Evolutionary conservation across 2,113 vertebrate genomes (phyloP), one percentile per base, ranked within the genome.

Genomic region (Macquaria australasica): DNA sequence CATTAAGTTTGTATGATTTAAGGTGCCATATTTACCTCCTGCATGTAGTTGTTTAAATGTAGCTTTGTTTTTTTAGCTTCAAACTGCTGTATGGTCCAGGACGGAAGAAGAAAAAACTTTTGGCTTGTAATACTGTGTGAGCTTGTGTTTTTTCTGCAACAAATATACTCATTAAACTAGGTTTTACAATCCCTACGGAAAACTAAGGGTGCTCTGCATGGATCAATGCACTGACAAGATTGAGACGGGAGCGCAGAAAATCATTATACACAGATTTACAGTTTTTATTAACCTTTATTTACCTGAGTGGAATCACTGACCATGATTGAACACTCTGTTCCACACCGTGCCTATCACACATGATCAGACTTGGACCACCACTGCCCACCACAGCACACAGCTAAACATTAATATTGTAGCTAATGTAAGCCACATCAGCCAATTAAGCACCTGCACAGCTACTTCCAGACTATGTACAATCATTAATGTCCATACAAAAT

Each of bases 251-350:
- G 41, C 1, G 3, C 37, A 83, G 58, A 62, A 84, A 82, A 86
- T 67, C 34, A 76, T 84, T 74, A 62, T 45, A 68, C 79, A 77
- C 16, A 74, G 79, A 82, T 80, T 77, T 77, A 68, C 15, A 48
- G 39, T 72, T 81, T 73, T 82, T 79, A 71, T 82, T 70, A 82
- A 72, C 31, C 59, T 79, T 56, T 87, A 25, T 69, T 60, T 67
- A 68, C 23, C 37, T 23, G 34, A 63, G 45, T 50, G 11, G 43
- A 82, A 53, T 82, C 58, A 50, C 15, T 39, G 72, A 76, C 28
- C 5, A 9, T 56, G 78, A 69, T 28, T 69, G 9, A 86, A 75
- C 37, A 66, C 16, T 15, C 64, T 34, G 58, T 56, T 71, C 10
- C 43, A 77, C 45, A 63, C 23, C 3, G 20, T 31, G 50, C 4